Evolutionary conservation across 64 coral and sea anemone genomes (phyloP).

Genomic region (Hydrozoanthus tunicans): DNA sequence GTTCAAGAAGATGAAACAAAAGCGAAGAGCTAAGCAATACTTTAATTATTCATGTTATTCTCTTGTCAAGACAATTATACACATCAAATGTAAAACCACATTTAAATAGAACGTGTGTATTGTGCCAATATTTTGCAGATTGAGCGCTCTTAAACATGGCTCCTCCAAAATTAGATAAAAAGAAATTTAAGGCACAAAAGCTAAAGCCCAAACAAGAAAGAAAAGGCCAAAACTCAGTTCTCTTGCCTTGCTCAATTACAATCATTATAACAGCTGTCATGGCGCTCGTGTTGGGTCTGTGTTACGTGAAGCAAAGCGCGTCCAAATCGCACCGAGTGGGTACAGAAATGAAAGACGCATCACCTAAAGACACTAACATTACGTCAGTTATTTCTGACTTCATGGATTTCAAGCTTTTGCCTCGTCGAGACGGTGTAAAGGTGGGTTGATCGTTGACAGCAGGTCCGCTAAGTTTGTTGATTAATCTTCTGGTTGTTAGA

Average conservation of each 20-base stretch:
- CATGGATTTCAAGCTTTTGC: slow-evolving; percentile 65
- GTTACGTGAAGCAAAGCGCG: neutral
- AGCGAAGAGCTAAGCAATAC: neutral
- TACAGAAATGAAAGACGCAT: neutral
- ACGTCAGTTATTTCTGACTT: slow-evolving; percentile 13
- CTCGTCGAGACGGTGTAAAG: slow-evolving; percentile 79
- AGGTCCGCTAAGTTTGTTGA: neutral
- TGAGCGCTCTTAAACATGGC: slow-evolving; percentile 22
- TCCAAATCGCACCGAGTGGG: neutral
- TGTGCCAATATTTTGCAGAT: neutral
- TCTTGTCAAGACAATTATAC: neutral
- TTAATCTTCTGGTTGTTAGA: neutral
- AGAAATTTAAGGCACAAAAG: slow-evolving; percentile 7
- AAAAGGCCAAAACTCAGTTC: slow-evolving; percentile 7
- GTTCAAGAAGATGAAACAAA: neutral
- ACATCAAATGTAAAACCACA: neutral
- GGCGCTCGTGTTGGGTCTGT: neutral
- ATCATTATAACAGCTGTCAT: neutral
- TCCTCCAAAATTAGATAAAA: slow-evolving; percentile 50
- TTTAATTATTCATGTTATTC: slow-evolving; percentile 18
- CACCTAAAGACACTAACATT: neutral
- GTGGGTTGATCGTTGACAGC: slow-evolving; percentile 12
- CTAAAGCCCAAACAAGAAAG: neutral
- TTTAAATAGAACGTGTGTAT: neutral
- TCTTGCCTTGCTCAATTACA: neutral